Conservation (phyloP, 2,113 vertebrate genomes). For the Muscicapa adusta region DNA sequence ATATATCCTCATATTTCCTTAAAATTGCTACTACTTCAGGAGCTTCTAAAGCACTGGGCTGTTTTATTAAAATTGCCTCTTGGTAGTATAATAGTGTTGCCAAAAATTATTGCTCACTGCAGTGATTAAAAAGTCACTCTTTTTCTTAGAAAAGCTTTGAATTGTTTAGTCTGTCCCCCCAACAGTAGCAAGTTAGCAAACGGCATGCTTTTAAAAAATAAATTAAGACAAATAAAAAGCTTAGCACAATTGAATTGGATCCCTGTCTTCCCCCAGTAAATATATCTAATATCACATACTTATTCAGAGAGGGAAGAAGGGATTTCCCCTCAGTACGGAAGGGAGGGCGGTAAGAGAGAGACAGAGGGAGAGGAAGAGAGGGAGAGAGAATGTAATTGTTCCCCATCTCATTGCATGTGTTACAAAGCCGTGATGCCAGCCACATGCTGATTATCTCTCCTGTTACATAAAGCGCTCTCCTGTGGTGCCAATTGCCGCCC, state of each 20-base stretch:
- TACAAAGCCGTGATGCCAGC: background rate
- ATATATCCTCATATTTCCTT: background rate
- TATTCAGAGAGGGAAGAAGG: background rate
- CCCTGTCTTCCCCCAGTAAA: background rate
- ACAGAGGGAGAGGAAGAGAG: background rate
- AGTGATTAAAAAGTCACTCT: background rate
- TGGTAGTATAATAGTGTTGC: background rate
- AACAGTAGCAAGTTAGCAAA: conserved; percentile 3
- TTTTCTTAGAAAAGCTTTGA: conserved; percentile 1
- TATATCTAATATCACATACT: conserved; percentile 10
- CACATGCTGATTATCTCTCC: conserved; percentile 44
- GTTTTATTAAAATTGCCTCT: conserved; percentile 28
- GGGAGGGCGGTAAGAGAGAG: too few relatives aligned
- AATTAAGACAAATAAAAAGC: conserved; percentile 19
- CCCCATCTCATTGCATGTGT: background rate
- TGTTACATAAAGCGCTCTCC: conserved; percentile 52
- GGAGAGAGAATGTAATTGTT: background rate
- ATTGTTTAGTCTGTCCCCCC: background rate
- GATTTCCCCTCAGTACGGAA: background rate
- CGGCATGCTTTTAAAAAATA: background rate
- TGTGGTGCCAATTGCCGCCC: background rate
- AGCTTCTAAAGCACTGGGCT: background rate
- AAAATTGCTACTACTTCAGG: background rate
- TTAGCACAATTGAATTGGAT: background rate
- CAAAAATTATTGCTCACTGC: background rate